Percentiles rank a stretch among this genome's conserved stretches.
Conservation (phyloP, 64 coral and sea anemone genomes). For the Trachythela sp. region DNA sequence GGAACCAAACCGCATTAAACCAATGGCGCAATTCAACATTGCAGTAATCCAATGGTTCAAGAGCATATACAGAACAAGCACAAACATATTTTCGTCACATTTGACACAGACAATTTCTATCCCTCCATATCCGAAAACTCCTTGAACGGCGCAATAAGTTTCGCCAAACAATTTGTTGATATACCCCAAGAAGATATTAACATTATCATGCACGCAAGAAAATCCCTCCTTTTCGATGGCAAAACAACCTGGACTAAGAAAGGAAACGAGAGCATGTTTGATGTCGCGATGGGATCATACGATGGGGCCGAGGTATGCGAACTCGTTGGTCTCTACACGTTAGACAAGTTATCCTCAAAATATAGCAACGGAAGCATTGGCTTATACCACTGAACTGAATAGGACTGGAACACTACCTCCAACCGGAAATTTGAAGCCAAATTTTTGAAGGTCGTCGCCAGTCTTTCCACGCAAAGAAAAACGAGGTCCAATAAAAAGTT, state of each 20-base stretch:
- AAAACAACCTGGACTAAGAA: not conserved
- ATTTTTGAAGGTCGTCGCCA: too few species aligned
- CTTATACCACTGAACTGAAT: too few species aligned
- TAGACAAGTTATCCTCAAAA: not conserved
- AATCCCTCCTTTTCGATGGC: too few species aligned
- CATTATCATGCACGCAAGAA: not conserved
- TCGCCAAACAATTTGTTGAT: not conserved
- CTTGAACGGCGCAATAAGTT: not conserved
- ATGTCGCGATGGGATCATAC: not conserved
- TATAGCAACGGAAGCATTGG: not conserved
- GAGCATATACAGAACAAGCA: slow-evolving; percentile 19
- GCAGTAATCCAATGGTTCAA: slow-evolving; percentile 27
- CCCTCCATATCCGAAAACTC: slow-evolving; percentile 28
- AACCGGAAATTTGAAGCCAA: too few species aligned
- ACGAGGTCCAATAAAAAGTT: too few species aligned
- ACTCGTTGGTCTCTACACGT: not conserved
- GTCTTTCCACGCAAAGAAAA: too few species aligned
- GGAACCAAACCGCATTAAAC: not conserved
- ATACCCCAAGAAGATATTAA: not conserved
- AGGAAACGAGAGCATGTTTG: not conserved
- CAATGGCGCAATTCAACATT: slow-evolving; percentile 4
- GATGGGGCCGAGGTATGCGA: not conserved
- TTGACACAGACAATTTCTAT: slow-evolving; percentile 28
- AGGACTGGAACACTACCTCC: too few species aligned
- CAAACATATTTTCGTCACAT: slow-evolving; percentile 4